Conservation (phyloP, 2,797 vertebrate genomes). For the Martes flavigula region DNA sequence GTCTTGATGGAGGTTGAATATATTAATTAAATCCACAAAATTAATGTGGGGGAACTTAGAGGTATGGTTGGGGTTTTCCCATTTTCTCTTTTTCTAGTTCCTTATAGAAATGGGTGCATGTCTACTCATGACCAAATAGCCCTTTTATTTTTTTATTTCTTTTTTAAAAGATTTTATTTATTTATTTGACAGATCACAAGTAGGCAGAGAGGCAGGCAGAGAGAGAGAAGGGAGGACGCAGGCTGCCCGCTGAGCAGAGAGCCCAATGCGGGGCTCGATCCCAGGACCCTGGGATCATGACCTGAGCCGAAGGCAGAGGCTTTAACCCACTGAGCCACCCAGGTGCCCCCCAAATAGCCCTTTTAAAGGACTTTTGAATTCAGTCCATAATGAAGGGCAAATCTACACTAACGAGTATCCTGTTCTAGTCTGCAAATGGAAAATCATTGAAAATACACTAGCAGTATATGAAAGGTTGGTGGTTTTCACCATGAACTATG, state of each 20-base stretch:
- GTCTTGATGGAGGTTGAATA: background rate
- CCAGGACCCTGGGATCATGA: too few relatives aligned
- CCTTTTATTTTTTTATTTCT: background rate
- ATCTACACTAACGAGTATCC: background rate
- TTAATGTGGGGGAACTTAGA: background rate
- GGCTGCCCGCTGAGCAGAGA: too few relatives aligned
- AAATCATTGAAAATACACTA: background rate
- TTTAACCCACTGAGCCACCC: too few relatives aligned
- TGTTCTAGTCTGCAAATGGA: background rate
- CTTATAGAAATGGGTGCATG: background rate
- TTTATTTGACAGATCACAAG: too few relatives aligned
- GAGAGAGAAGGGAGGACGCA: too few relatives aligned
- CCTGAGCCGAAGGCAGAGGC: too few relatives aligned
- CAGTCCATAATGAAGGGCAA: background rate
- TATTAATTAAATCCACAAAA: background rate
- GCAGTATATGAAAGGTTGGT: background rate
- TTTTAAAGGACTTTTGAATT: background rate
- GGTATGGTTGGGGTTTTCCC: background rate
- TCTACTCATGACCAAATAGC: background rate
- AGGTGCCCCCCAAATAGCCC: background rate
- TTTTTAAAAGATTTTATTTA: too few relatives aligned
- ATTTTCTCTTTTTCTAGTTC: background rate
- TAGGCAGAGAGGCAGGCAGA: too few relatives aligned
- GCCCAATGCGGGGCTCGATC: too few relatives aligned
- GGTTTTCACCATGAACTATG: background rate